A percentile compares a stretch with the other conserved stretches of the same genome.
These are phyloP conservation scores for Glaucomys volans DNA, from an alignment of 2,113 vertebrate genomes.

Conservation along the genomic window DNA sequence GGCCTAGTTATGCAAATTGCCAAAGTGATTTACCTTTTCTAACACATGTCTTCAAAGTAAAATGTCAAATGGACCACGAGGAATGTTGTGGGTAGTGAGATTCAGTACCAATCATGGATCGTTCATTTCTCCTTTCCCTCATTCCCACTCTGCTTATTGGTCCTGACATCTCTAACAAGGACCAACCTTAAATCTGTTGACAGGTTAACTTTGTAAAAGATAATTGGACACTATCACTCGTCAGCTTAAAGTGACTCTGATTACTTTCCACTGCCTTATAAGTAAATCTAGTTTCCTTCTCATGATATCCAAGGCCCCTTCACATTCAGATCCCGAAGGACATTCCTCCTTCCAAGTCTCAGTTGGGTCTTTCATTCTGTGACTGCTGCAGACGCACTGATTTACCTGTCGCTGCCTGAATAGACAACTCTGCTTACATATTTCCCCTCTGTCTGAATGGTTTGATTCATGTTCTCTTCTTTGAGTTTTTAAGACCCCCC, in stretches of 20 bases:
- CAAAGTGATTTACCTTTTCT: background rate
- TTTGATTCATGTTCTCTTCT: background rate
- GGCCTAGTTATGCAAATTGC: background rate
- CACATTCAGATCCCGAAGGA: background rate
- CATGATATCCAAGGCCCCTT: background rate
- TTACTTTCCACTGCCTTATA: constrained; percentile 6
- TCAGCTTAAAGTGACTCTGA: constrained; percentile 56
- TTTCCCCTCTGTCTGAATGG: background rate
- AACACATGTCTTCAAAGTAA: background rate
- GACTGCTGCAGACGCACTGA: background rate
- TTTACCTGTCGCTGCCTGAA: background rate
- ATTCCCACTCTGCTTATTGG: background rate
- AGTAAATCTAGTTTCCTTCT: constrained; percentile 36
- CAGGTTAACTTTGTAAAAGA: background rate
- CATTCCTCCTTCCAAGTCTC: constrained; percentile 7
- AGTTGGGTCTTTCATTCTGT: background rate
- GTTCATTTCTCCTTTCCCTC: background rate
- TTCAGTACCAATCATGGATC: background rate
- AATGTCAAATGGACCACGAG: background rate
- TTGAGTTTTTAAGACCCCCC: background rate
- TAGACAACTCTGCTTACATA: background rate
- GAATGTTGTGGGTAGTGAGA: background rate
- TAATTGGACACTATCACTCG: constrained; percentile 36
- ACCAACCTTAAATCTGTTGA: background rate
- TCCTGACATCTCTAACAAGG: background rate